These are phyloP conservation scores for Drosophila ogumai DNA, from an alignment of 1,140 invertebrate species.

Conservation along the genomic window DNA sequence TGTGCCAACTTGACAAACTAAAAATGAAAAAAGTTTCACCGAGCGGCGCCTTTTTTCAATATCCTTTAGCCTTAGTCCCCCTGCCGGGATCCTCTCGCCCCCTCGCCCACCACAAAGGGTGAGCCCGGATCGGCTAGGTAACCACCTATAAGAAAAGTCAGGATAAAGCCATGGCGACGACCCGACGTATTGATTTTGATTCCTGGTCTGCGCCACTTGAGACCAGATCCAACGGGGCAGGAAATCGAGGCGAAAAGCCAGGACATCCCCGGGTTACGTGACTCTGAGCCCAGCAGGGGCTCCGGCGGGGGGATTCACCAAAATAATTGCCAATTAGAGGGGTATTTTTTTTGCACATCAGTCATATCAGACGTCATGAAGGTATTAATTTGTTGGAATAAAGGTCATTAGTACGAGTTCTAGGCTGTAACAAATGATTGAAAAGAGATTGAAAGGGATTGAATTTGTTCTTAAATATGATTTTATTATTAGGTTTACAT, in stretches of 20 bases:
- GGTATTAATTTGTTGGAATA: not conserved
- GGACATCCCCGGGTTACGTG: constrained; percentile 4
- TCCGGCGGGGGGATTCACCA: constrained; percentile 3
- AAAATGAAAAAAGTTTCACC: constrained; percentile 81
- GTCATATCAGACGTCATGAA: constrained; percentile 3
- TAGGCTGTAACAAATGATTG: not conserved
- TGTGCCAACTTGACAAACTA: constrained; percentile 83
- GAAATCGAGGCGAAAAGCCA: constrained; percentile 12
- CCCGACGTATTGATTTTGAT: constrained; percentile 76
- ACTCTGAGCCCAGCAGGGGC: not conserved
- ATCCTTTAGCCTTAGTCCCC: constrained; percentile 44
- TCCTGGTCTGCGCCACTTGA: constrained; percentile 35
- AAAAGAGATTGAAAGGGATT: not conserved
- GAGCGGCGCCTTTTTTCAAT: constrained; percentile 80
- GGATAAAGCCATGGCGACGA: constrained; percentile 57
- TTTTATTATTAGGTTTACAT: too few species aligned
- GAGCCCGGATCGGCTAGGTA: constrained; percentile 11
- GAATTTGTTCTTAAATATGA: too few species aligned
- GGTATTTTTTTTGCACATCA: constrained; percentile 3
- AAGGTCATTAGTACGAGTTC: not conserved
- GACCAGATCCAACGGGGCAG: not conserved
- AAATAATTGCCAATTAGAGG: constrained; percentile 44
- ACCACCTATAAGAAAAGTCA: constrained; percentile 29
- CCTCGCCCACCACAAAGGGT: constrained; percentile 12
- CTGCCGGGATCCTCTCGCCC: not conserved